Conservation (phyloP, 1,140 invertebrate species). For the Heliconius hermathena region DNA sequence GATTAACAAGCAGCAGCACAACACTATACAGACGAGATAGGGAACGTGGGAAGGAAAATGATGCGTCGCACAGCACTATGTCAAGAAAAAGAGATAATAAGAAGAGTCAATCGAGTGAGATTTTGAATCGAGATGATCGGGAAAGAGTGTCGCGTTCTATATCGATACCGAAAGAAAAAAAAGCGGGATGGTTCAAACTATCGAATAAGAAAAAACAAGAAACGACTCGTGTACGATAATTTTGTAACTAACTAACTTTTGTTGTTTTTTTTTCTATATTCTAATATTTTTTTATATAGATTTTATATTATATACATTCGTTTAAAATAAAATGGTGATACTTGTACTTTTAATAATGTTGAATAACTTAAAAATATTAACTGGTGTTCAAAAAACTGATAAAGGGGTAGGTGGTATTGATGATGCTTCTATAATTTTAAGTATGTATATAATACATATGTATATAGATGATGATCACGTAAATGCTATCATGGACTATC, state of each 20-base stretch:
- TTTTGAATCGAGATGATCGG: constrained; percentile 78
- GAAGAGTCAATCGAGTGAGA: constrained; percentile 84
- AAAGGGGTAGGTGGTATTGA: background rate
- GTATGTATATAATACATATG: too few species aligned
- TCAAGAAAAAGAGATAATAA: constrained; percentile 77
- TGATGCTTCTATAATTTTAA: too few species aligned
- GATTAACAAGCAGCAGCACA: constrained; percentile 62
- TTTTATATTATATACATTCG: background rate
- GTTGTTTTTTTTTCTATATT: constrained; percentile 1
- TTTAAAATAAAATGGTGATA: constrained; percentile 9
- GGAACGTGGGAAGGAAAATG: constrained; percentile 69
- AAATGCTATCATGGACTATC: too few species aligned
- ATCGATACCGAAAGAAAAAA: constrained; percentile 87
- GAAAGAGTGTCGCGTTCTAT: constrained; percentile 83
- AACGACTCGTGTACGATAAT: constrained; percentile 69
- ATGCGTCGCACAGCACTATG: constrained; percentile 64
- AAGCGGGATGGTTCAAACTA: constrained; percentile 87
- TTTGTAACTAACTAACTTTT: background rate
- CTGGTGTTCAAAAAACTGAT: background rate
- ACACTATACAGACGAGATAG: constrained; percentile 73
- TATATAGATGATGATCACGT: too few species aligned
- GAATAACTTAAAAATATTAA: too few species aligned
- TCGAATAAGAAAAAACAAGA: constrained; percentile 83
- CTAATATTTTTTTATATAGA: background rate
- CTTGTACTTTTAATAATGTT: background rate